These are phyloP conservation scores for Manis javanica DNA, from an alignment of 2,797 vertebrate genomes.

Conservation along the genomic window DNA sequence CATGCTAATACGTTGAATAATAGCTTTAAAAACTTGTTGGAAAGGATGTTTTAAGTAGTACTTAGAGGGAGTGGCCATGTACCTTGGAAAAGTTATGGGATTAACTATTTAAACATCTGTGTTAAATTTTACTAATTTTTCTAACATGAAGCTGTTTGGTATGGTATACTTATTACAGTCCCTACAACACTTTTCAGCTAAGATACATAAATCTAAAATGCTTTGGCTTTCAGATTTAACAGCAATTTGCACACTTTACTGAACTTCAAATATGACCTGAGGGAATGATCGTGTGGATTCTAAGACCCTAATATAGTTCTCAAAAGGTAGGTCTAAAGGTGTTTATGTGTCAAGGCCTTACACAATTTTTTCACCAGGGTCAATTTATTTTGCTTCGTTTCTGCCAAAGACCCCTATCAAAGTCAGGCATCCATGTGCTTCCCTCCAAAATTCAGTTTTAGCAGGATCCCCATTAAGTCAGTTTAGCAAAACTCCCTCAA, in stretches of 20 bases:
- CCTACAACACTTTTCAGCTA: background rate
- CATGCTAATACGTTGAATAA: background rate
- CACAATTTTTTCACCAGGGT: background rate
- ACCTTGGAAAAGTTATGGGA: background rate
- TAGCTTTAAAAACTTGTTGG: background rate
- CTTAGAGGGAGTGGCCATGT: background rate
- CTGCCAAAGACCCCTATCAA: constrained; percentile 25
- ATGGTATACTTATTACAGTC: background rate
- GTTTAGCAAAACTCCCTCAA: background rate
- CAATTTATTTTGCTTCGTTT: constrained; percentile 45
- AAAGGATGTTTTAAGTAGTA: constrained; percentile 27
- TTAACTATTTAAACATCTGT: background rate
- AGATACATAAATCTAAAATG: constrained; percentile 32
- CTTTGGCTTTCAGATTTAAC: background rate
- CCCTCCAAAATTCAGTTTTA: background rate
- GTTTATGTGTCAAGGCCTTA: constrained; percentile 14
- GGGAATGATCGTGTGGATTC: constrained; percentile 22
- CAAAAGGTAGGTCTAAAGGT: background rate
- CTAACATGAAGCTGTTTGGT: background rate
- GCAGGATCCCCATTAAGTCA: background rate
- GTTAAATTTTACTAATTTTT: constrained; percentile 55
- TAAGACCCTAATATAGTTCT: background rate
- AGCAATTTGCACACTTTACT: background rate
- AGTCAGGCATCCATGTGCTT: background rate
- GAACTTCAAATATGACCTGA: background rate